These are phyloP conservation scores for Acronicta psi DNA, from an alignment of 2,888 invertebrate species.

Conservation along the genomic window DNA sequence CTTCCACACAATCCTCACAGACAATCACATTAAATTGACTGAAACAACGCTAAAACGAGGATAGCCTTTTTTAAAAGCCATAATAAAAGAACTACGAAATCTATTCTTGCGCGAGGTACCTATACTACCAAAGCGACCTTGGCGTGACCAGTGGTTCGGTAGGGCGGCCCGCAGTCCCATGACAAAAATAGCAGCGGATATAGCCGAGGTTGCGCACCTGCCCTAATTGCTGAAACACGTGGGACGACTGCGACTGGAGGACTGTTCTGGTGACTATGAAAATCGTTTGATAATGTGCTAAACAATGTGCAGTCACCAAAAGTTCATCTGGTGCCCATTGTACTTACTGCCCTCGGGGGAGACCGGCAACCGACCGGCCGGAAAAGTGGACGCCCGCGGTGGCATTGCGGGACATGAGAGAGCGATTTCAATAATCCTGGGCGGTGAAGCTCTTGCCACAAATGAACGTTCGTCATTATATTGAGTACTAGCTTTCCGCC, in stretches of 20 bases:
- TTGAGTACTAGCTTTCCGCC: too few species aligned
- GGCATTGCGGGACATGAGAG: too few species aligned
- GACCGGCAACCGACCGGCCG: too few species aligned
- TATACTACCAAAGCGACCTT: slow-evolving; percentile 42
- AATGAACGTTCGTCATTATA: too few species aligned
- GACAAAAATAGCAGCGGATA: slow-evolving; percentile 69
- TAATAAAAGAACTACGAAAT: slow-evolving; percentile 12
- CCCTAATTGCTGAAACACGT: slow-evolving; percentile 64
- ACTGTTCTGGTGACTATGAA: not conserved
- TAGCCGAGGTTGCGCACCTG: slow-evolving; percentile 68
- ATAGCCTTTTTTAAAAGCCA: slow-evolving; percentile 1
- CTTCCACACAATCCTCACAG: not conserved
- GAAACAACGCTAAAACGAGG: not conserved
- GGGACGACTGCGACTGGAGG: slow-evolving; percentile 33
- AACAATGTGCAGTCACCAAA: too few species aligned
- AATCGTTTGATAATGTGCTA: too few species aligned
- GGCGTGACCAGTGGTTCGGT: slow-evolving; percentile 46
- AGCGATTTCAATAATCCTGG: too few species aligned
- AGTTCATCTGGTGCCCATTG: too few species aligned
- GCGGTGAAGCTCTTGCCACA: too few species aligned
- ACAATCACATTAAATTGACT: not conserved
- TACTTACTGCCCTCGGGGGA: too few species aligned
- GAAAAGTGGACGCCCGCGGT: too few species aligned
- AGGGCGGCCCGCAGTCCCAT: slow-evolving; percentile 56
- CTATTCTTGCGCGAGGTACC: slow-evolving; percentile 19